Conservation (phyloP, 2,797 vertebrate species). For the Bradypodion ventrale region DNA sequence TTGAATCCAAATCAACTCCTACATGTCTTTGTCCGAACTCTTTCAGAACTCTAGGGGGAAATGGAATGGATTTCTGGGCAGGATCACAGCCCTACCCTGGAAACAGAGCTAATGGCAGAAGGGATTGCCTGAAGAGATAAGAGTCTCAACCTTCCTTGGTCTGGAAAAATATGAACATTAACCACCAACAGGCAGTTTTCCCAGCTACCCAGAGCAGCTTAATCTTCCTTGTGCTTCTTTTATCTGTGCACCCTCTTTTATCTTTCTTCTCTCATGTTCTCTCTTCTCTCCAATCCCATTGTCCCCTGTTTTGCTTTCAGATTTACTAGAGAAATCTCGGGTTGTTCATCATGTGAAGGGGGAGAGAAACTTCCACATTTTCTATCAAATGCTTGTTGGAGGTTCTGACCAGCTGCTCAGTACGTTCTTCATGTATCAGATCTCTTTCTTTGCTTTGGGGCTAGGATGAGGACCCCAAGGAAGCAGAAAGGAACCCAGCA, state of each 20-base stretch:
- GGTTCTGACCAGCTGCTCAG: constrained; percentile 73
- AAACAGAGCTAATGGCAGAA: too few relatives aligned
- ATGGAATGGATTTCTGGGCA: background rate
- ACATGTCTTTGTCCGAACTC: background rate
- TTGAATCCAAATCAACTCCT: background rate
- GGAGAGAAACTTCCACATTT: constrained; percentile 83
- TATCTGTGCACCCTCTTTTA: background rate
- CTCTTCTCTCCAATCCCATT: too few relatives aligned
- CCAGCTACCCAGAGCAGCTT: background rate
- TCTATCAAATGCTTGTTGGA: constrained; percentile 80
- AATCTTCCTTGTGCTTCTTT: background rate
- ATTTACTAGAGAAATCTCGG: constrained; percentile 83
- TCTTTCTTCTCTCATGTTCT: background rate
- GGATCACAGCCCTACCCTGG: background rate
- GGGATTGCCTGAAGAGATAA: background rate
- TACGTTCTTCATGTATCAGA: constrained; percentile 57
- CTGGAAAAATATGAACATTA: background rate
- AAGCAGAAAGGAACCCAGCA: background rate
- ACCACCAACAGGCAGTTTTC: too few relatives aligned
- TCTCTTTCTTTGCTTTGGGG: background rate
- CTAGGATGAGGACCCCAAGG: background rate
- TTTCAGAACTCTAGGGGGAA: background rate
- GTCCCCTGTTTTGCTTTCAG: constrained; percentile 45
- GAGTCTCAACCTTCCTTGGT: background rate
- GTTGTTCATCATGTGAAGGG: constrained; percentile 76